phyloP scores from a whole-genome alignment of 2,113 vertebrate species.

The Accipiter virgatus region DNA sequence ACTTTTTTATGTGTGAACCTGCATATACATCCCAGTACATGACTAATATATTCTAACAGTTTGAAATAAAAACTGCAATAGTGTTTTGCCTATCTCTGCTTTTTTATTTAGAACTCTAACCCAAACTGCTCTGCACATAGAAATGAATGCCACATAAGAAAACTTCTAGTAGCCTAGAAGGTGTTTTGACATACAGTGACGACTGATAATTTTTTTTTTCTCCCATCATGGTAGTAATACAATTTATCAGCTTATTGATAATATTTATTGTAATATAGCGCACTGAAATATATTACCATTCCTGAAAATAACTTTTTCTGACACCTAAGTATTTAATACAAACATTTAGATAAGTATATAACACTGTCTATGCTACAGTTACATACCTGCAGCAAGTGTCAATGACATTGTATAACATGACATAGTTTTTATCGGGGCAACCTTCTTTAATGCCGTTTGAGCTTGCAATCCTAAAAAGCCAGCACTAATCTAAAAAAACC shows the following conservation, averaged over 20 bases:
- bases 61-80: background rate
- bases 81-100: background rate
- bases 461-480: conserved; percentile 57
- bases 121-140: background rate
- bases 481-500: conserved; percentile 67
- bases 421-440: conserved; percentile 23
- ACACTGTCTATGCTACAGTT: background rate
- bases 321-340: background rate
- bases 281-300: background rate
- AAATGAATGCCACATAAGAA: background rate
- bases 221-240: background rate
- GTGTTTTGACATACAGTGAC: background rate
- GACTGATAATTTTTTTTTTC: background rate
- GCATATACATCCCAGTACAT: background rate
- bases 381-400: background rate
- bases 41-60: background rate
- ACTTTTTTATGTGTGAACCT: background rate
- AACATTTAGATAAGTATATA: background rate
- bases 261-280: background rate
- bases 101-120: background rate
- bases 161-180: background rate
- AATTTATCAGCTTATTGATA: background rate
- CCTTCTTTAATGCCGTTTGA: conserved; percentile 41
- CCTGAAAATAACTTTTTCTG: background rate
- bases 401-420: conserved; percentile 36